Conservation (phyloP, 1,140 invertebrate species). For the Drosophila rufa region DNA sequence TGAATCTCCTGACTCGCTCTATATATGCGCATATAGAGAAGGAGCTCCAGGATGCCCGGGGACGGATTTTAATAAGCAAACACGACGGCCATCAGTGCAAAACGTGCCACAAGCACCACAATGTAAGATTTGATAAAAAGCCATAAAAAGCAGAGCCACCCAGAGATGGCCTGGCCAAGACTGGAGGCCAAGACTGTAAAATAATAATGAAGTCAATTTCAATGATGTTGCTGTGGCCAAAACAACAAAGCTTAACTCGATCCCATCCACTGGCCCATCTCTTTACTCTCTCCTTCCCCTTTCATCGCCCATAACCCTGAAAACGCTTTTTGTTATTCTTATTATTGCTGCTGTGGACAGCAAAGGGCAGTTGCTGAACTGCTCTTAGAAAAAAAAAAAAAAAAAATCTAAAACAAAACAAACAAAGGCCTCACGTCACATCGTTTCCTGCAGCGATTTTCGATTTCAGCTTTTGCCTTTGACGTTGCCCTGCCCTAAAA, state of each 20-base stretch:
- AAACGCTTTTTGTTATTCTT: constrained; percentile 49
- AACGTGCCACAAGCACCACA: constrained; percentile 75
- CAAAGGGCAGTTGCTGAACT: constrained; percentile 34
- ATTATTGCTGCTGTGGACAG: constrained; percentile 55
- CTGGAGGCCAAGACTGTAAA: constrained; percentile 66
- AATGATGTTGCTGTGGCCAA: constrained; percentile 61
- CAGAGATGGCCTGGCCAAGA: constrained; percentile 23
- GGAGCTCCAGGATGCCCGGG: constrained; percentile 31
- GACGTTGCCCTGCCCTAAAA: constrained; percentile 44
- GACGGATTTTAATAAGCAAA: constrained; percentile 72
- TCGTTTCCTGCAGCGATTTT: constrained; percentile 77
- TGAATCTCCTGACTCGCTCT: background rate
- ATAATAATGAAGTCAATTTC: constrained; percentile 82
- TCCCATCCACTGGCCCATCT: background rate
- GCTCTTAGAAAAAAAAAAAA: constrained; percentile 11
- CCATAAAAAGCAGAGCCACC: constrained; percentile 43
- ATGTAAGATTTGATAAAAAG: constrained; percentile 75
- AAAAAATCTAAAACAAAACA: constrained; percentile 38
- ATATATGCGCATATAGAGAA: constrained; percentile 9
- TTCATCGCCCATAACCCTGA: constrained; percentile 16
- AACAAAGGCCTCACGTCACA: constrained; percentile 75
- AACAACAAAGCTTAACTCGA: constrained; percentile 45
- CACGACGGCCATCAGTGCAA: constrained; percentile 42
- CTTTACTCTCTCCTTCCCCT: background rate
- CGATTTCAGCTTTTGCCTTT: constrained; percentile 58